These are phyloP conservation scores for Archivesica marissinica DNA, from an alignment of 1,140 invertebrate genomes.

Conservation along the genomic window DNA sequence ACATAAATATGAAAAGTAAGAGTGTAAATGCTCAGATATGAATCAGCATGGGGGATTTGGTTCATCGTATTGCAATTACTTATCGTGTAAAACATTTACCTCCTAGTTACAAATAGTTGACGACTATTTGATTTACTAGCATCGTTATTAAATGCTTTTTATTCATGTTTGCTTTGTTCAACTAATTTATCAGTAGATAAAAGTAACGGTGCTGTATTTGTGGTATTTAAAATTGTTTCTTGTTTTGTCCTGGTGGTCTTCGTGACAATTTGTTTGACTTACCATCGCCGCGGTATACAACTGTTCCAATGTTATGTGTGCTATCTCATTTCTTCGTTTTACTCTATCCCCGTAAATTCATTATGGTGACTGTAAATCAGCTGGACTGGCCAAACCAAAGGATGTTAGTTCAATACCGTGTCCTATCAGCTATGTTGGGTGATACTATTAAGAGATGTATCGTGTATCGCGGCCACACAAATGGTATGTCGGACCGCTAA, in stretches of 20 bases:
- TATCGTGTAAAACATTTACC: background rate
- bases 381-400: too few relatives aligned
- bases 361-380: too few relatives aligned
- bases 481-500: too few relatives aligned
- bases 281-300: background rate
- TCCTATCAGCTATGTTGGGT: too few relatives aligned
- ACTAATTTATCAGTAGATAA: background rate
- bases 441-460: too few relatives aligned
- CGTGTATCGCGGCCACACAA: too few relatives aligned
- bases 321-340: background rate
- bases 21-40: background rate
- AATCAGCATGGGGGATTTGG: background rate
- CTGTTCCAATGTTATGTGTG: background rate
- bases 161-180: background rate
- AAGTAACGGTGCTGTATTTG: too few relatives aligned
- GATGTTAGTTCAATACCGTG: too few relatives aligned
- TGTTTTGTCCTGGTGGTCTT: background rate
- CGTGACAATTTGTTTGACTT: background rate
- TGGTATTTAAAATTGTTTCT: background rate
- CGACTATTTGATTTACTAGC: conserved; percentile 3
- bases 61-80: background rate
- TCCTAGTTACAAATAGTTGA: background rate
- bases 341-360: background rate
- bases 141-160: too few relatives aligned
- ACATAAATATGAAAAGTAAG: background rate